These are phyloP conservation scores for Sitodiplosis mosellana DNA, from an alignment of 1,140 invertebrate species.

Conservation along the genomic window DNA sequence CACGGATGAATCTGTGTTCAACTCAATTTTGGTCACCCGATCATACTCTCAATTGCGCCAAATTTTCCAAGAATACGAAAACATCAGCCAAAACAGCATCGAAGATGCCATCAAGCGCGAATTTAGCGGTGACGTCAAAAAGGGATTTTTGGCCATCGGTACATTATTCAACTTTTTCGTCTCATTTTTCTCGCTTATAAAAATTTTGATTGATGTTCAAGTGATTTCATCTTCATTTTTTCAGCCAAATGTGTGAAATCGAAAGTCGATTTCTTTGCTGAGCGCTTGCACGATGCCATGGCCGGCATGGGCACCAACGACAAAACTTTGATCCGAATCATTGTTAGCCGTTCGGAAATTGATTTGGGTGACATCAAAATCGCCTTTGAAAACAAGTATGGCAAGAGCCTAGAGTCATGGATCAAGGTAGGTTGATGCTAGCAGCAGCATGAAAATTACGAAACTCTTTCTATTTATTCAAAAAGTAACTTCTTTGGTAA, in stretches of 20 bases:
- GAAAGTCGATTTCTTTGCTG: slow-evolving; percentile 84
- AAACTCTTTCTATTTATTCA: background rate
- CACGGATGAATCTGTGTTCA: slow-evolving; percentile 74
- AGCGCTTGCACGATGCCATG: slow-evolving; percentile 77
- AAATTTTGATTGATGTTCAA: background rate
- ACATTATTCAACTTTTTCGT: too few relatives aligned
- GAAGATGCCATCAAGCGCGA: slow-evolving; percentile 75
- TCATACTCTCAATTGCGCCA: slow-evolving; percentile 65
- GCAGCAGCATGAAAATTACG: background rate
- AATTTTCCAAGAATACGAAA: slow-evolving; percentile 65
- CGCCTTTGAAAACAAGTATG: slow-evolving; percentile 69
- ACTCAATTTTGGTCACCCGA: slow-evolving; percentile 57
- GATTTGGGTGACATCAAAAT: slow-evolving; percentile 82
- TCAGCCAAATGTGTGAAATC: slow-evolving; percentile 76
- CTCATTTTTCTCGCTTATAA: background rate
- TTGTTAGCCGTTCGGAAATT: slow-evolving; percentile 81
- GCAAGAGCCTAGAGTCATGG: slow-evolving; percentile 63
- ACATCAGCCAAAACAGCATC: slow-evolving; percentile 55
- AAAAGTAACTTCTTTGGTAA: background rate
- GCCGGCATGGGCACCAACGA: slow-evolving; percentile 77
- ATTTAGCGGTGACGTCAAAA: slow-evolving; percentile 66
- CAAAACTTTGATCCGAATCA: slow-evolving; percentile 71
- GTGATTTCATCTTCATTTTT: background rate
- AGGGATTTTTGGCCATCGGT: slow-evolving; percentile 67
- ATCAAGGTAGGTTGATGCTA: slow-evolving; percentile 48